A percentile compares a stretch with the other conserved stretches of the same genome.
These are phyloP conservation scores for Ochotona princeps DNA, from an alignment of 2,113 vertebrate genomes.

Conservation along the genomic window DNA sequence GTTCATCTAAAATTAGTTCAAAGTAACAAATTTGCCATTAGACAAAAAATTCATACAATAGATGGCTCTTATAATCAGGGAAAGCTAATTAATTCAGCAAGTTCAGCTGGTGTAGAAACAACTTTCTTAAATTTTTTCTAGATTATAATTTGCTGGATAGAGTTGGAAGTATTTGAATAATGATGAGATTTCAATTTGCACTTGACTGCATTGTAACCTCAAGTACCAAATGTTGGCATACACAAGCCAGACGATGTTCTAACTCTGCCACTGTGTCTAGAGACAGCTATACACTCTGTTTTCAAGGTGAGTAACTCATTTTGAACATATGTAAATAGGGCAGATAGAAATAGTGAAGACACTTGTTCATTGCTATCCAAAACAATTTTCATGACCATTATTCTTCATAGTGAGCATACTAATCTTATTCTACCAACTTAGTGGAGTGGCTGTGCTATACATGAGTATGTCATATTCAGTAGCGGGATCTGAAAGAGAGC, in stretches of 20 bases:
- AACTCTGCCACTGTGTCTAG: background rate
- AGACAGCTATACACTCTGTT: background rate
- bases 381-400: too few relatives aligned
- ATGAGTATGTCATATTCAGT: too few relatives aligned
- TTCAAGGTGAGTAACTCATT: background rate
- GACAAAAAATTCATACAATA: background rate
- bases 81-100: background rate
- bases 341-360: background rate
- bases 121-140: background rate
- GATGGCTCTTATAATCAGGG: background rate
- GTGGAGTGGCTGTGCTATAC: too few relatives aligned
- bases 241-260: background rate
- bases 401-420: too few relatives aligned
- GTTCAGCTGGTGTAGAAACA: background rate
- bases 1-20: background rate
- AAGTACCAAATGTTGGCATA: too few relatives aligned
- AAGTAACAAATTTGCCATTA: background rate
- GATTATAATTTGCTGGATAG: background rate
- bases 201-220: too few relatives aligned
- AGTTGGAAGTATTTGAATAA: background rate
- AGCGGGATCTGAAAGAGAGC: too few relatives aligned
- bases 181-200: background rate
- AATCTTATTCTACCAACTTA: too few relatives aligned
- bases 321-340: background rate
- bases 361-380: too few relatives aligned